Conservation (phyloP, 1,140 invertebrate species). For the Eupristina koningsbergeri region DNA sequence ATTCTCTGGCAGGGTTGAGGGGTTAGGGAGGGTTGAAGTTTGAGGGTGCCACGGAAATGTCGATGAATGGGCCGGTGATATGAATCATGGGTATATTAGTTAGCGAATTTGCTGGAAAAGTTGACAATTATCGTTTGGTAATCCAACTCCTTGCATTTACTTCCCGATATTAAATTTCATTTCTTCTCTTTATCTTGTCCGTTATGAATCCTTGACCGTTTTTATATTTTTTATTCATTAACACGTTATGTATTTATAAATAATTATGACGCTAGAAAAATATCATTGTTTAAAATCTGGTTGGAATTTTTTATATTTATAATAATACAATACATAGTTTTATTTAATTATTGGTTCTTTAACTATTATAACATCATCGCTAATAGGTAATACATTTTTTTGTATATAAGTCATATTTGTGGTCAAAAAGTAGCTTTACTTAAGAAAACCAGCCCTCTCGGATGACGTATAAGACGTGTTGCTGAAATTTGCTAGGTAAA, state of each 20-base stretch:
- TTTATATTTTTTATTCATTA: neutral
- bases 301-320: no score
- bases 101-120: neutral
- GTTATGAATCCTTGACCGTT: neutral
- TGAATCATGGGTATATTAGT: slow-evolving; percentile 18
- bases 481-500: no score
- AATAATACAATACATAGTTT: no score
- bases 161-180: slow-evolving; percentile 16
- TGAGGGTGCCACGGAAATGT: neutral
- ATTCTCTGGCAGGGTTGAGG: neutral
- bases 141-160: neutral
- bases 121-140: neutral
- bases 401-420: no score
- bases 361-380: no score
- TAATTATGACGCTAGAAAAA: no score
- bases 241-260: neutral
- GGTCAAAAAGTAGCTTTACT: no score
- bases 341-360: no score
- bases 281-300: no score
- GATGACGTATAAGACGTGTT: no score
- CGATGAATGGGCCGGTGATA: neutral
- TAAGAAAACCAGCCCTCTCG: no score
- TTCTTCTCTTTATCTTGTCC: neutral
- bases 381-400: no score
- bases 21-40: neutral